Evolutionary conservation across 1,140 invertebrate species (phyloP), one percentile per base, ranked within the genome.

Genomic region (Drosophila mauritiana): DNA sequence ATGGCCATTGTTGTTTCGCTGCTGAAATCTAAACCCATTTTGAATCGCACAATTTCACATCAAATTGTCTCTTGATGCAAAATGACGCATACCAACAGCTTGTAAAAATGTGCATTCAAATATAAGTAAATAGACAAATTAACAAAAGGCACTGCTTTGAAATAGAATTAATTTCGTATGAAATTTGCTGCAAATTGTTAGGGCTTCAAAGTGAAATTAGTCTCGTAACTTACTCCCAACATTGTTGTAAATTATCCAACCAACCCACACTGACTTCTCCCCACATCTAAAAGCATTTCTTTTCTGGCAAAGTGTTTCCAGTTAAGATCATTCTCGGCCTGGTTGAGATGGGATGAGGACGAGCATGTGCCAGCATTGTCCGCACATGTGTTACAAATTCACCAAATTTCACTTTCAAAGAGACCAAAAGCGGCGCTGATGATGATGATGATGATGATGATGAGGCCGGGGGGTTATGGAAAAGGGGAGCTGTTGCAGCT

Each of bases 391-490:
- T 61, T 69, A 59, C 63, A 73, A 15, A 57, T 22, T 22, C 3
- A 56, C 54, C 52, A 74, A 82, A 88, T 88, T 86, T 86, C 83
- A 86, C 83, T 86, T 86, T 86, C 83, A 77, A 83, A 67, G 79
- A 34, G 58, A 46, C 63, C 77, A 76, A 73, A 55, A 63, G 57
- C 58, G 45, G 22, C 48, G 57, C 61, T 63, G 70, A 53, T 55
- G 73, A 52, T 63, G 67, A 53, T 54, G 72, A 56, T 63, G 70
- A 53, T n/a, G n/a, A n/a, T 55, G 73, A 52, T 64, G 68, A 53
- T 74, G 72, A 56, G 40, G 15, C 12, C 20, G 45, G 7, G 68
- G 45, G 7, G 68, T 15, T 20, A 11, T 27, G 10, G 36, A 10
- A 37, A 39, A 56, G 20, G 34, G 39, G 25, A 57, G 34, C 36